A percentile compares a stretch with the other conserved stretches of the same genome.
phyloP scores from a whole-genome alignment of 2,888 invertebrate species.

The Tortricodes alternella region DNA sequence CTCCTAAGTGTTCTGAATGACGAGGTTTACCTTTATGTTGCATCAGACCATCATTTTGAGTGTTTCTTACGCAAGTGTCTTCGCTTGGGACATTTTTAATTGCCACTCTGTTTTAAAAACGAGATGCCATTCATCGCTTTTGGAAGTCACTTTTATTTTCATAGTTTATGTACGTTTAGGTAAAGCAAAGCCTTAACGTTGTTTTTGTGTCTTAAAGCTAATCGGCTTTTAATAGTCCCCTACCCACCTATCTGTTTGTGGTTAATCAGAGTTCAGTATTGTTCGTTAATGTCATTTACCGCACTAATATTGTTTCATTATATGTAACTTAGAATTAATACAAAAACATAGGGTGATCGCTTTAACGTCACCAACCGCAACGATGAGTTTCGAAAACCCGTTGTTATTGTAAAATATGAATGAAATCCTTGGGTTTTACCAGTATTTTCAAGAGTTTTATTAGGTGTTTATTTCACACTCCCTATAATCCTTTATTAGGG shows the following conservation, averaged over 20 bases:
- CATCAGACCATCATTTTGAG: conserved; percentile 14
- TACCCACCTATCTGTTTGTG: conserved; percentile 7
- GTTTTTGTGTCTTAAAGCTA: neutral
- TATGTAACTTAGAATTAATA: conserved; percentile 1
- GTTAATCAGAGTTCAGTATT: conserved; percentile 1
- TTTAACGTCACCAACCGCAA: conserved; percentile 49
- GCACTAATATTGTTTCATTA: neutral
- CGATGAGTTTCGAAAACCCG: conserved; percentile 57
- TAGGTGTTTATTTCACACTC: too few relatives aligned
- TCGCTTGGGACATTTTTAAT: conserved; percentile 17
- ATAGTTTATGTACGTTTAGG: neutral
- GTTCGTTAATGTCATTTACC: conserved; percentile 6
- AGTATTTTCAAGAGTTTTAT: conserved; percentile 34
- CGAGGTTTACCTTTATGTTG: conserved; percentile 19
- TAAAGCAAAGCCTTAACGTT: neutral
- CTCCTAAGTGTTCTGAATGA: neutral
- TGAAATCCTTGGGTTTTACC: conserved; percentile 67
- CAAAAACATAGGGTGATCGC: conserved; percentile 32
- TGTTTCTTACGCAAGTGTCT: conserved; percentile 18
- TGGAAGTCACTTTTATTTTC: neutral
- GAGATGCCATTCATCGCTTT: neutral
- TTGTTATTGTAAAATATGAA: conserved; percentile 58
- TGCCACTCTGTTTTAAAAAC: neutral
- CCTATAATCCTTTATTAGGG: too few relatives aligned
- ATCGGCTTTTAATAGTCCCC: conserved; percentile 6